phyloP scores from a whole-genome alignment of 2,888 invertebrate species.

The Corbicula japonica region DNA sequence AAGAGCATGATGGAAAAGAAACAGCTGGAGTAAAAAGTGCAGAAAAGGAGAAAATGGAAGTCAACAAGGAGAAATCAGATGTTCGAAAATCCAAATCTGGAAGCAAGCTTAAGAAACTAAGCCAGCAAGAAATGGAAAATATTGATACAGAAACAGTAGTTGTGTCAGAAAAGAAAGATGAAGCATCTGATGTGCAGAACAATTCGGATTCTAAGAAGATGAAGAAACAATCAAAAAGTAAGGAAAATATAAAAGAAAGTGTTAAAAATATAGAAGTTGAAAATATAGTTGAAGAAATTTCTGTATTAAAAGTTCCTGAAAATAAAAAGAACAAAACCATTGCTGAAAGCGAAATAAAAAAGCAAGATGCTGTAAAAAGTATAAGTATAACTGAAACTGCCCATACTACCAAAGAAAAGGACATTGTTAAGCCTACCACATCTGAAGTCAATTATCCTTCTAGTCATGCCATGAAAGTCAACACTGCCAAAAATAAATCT shows the following conservation, averaged over 20 bases:
- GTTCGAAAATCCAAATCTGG: too few species aligned
- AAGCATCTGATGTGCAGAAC: too few species aligned
- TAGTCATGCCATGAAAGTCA: not conserved
- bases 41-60: not conserved
- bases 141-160: not conserved
- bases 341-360: not conserved
- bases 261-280: too few species aligned
- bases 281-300: too few species aligned
- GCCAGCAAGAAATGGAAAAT: too few species aligned
- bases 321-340: not conserved
- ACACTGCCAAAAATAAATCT: too few species aligned
- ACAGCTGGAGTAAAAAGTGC: not conserved
- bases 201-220: slow-evolving; percentile 3
- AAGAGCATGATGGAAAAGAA: slow-evolving; percentile 14
- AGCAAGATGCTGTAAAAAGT: too few species aligned
- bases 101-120: too few species aligned
- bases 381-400: not conserved
- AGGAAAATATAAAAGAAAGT: not conserved
- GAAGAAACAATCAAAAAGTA: not conserved
- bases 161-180: not conserved
- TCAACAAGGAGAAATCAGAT: not conserved
- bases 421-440: not conserved
- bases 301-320: not conserved
- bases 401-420: not conserved
- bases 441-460: not conserved